Evolutionary conservation across 2,797 vertebrate species (phyloP).

Genomic region (Pseudomugil gertrudae): DNA sequence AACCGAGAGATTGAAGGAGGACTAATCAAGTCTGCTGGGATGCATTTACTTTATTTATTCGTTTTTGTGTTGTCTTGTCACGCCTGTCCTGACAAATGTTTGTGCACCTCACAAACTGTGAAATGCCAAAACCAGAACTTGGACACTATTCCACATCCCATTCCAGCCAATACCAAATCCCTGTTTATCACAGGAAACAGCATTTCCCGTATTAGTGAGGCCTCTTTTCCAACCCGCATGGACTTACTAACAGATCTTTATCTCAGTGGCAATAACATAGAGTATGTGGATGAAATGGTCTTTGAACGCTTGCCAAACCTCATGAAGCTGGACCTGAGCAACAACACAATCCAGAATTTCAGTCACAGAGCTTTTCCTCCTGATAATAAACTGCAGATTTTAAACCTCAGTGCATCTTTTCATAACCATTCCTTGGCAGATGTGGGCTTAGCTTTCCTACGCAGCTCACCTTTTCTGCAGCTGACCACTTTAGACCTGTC

Average conservation of each 20-base stretch:
- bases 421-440: conserved; percentile 51
- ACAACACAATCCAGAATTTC: conserved; percentile 84
- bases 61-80: conserved; percentile 50
- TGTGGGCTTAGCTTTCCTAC: conserved; percentile 57
- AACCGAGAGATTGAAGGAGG: conserved; percentile 42
- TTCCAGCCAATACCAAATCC: conserved; percentile 84
- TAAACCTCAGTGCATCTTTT: conserved; percentile 82
- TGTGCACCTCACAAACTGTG: conserved; percentile 84
- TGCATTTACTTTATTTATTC: conserved; percentile 63
- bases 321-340: conserved; percentile 87
- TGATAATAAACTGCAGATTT: conserved; percentile 79
- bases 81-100: conserved; percentile 85
- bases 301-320: conserved; percentile 87
- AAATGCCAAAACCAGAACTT: conserved; percentile 88
- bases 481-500: conserved; percentile 80
- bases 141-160: conserved; percentile 80
- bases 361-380: conserved; percentile 80
- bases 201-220: conserved; percentile 74
- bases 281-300: conserved; percentile 76
- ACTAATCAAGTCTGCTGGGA: conserved; percentile 37
- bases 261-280: conserved; percentile 87
- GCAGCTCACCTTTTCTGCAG: conserved; percentile 65
- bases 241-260: conserved; percentile 83
- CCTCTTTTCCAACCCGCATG: conserved; percentile 83
- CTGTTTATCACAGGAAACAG: conserved; percentile 88